Percentiles rank a stretch among this genome's conserved stretches.
Evolutionary conservation across 2,797 vertebrate genomes (phyloP).

Genomic region (Lophotriccus pileatus): DNA sequence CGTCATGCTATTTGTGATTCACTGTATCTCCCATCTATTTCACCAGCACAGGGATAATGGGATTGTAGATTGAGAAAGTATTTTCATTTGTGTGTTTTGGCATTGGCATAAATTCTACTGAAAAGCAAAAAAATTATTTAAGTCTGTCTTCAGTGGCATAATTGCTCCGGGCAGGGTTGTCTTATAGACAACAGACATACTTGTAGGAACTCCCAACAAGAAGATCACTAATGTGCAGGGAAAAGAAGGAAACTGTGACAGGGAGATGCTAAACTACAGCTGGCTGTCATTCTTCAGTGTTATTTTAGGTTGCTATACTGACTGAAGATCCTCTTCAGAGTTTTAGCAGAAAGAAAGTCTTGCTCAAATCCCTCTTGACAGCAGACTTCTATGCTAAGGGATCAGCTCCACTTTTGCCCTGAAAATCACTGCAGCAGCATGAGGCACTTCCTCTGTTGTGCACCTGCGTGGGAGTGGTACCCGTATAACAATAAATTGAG

Average conservation of each 20-base stretch:
- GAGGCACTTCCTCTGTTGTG: not conserved
- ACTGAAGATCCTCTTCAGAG: not conserved
- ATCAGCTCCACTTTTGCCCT: not conserved
- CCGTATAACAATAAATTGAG: not conserved
- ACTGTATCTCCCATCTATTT: not conserved
- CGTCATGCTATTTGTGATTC: not conserved
- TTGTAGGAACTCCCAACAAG: not conserved
- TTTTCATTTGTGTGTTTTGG: not conserved
- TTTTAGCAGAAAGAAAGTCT: not conserved
- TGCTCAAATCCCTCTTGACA: not conserved
- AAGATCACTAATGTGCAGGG: not conserved
- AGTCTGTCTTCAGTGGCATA: not conserved
- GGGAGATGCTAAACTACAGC: not conserved
- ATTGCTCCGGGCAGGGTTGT: not conserved
- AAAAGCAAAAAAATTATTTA: not conserved
- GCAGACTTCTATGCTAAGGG: not conserved
- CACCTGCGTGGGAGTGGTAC: not conserved
- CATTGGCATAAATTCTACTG: not conserved
- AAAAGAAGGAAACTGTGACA: not conserved
- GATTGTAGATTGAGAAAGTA: not conserved
- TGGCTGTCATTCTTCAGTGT: not conserved
- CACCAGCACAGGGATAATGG: not conserved
- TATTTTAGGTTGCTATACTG: not conserved
- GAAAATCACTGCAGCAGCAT: not conserved
- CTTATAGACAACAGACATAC: not conserved